These are phyloP conservation scores for Diplodus sargus DNA, from an alignment of 2,797 vertebrate species.

Conservation along the genomic window DNA sequence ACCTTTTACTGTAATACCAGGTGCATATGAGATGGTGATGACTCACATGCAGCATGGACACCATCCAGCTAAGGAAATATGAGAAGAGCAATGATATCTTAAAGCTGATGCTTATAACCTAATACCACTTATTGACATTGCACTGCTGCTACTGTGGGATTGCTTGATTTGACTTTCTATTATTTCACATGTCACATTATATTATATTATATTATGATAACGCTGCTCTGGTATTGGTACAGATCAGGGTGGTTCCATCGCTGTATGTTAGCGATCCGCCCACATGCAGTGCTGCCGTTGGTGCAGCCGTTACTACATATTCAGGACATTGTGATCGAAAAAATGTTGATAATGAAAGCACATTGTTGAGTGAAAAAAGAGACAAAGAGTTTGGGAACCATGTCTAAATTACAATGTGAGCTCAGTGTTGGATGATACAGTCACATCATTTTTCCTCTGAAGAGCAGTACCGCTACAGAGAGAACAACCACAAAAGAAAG, in stretches of 20 bases:
- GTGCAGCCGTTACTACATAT: no score
- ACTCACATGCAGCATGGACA: conserved; percentile 25
- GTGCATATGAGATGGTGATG: conserved; percentile 16
- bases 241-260: neutral
- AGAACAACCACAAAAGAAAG: no score
- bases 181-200: conserved; percentile 3
- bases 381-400: neutral
- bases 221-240: neutral
- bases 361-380: neutral
- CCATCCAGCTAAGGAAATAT: conserved; percentile 12
- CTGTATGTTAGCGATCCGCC: neutral
- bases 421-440: no score
- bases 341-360: neutral
- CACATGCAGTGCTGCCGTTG: no score
- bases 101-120: neutral
- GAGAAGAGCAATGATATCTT: conserved; percentile 19
- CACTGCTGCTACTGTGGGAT: neutral
- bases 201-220: conserved; percentile 16
- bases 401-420: no score
- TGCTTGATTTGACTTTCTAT: conserved; percentile 24
- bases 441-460: no score
- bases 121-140: conserved; percentile 12
- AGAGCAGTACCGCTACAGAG: no score
- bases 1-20: conserved; percentile 31
- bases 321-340: no score